phyloP scores from a whole-genome alignment of 92 coral and sea anemone species.

The Porites divaricata region DNA sequence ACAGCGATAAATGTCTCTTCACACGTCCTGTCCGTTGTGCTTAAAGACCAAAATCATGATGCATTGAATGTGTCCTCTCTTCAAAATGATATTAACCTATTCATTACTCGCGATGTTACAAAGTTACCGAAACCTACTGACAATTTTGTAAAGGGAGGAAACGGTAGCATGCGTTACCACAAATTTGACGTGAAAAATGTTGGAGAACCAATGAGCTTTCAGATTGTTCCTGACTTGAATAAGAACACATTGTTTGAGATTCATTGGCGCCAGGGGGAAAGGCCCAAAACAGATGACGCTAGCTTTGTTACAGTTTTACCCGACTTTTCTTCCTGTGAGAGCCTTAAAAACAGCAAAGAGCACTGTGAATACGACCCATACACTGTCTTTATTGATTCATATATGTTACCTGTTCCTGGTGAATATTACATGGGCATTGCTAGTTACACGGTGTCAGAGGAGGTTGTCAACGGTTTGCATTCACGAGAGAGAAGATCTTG shows the following conservation, averaged over 20 bases:
- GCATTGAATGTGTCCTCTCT: slow-evolving; percentile 13
- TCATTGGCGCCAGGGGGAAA: slow-evolving; percentile 32
- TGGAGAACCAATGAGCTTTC: slow-evolving; percentile 42
- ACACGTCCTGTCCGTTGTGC: slow-evolving; percentile 32
- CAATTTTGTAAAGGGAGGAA: slow-evolving; percentile 13
- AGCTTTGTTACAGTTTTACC: slow-evolving; percentile 41
- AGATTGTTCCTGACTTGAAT: slow-evolving; percentile 1
- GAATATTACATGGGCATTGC: slow-evolving; percentile 46
- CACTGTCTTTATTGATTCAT: slow-evolving; percentile 25
- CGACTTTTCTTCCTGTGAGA: slow-evolving; percentile 49
- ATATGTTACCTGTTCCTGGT: slow-evolving; percentile 36
- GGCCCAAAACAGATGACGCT: slow-evolving; percentile 38
- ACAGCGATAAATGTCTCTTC: slow-evolving; percentile 33
- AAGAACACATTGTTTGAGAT: slow-evolving; percentile 33
- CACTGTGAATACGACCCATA: slow-evolving; percentile 49
- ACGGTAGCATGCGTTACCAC: slow-evolving; percentile 58
- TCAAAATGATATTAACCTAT: slow-evolving; percentile 29
- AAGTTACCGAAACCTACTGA: slow-evolving; percentile 18
- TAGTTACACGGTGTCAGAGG: background rate
- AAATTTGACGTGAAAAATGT: slow-evolving; percentile 40
- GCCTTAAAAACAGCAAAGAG: background rate
- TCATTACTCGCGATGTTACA: slow-evolving; percentile 20
- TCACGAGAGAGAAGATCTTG: slow-evolving; percentile 55
- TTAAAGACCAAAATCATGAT: slow-evolving; percentile 24
- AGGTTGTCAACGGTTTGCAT: background rate